Conservation (phyloP, 2,113 vertebrate genomes). For the Actenoides lindsayi region DNA sequence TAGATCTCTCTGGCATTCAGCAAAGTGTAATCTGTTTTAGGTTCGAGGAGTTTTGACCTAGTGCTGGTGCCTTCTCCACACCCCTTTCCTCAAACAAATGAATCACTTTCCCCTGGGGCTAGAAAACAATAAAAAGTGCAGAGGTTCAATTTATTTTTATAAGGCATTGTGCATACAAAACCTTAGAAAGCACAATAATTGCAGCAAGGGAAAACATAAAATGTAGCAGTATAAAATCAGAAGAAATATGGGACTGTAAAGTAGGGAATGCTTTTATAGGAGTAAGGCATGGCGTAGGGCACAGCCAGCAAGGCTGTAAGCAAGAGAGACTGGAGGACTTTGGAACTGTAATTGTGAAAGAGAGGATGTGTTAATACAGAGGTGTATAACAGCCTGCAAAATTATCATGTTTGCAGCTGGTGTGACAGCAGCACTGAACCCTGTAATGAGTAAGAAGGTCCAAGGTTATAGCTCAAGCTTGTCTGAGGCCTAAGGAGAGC, state of each 20-base stretch:
- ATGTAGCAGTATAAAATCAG: background rate
- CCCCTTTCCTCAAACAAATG: background rate
- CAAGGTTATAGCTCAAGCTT: background rate
- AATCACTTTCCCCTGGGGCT: background rate
- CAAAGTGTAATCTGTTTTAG: conserved; percentile 6
- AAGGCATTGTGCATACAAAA: background rate
- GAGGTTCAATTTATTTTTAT: conserved; percentile 25
- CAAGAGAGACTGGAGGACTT: background rate
- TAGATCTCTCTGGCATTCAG: conserved; percentile 46
- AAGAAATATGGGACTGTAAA: background rate
- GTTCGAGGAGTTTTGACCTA: conserved; percentile 1
- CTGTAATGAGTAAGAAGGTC: background rate
- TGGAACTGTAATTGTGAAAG: background rate
- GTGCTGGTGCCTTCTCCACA: background rate
- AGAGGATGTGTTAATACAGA: background rate
- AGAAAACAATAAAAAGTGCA: background rate
- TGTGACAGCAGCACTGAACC: background rate
- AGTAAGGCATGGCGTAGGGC: background rate
- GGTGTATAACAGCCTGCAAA: background rate
- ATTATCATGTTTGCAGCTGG: background rate
- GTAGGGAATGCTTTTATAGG: background rate
- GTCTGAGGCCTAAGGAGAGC: background rate
- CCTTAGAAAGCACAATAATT: background rate
- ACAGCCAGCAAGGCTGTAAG: background rate
- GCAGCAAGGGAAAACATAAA: background rate